Evolutionary conservation across 2,888 invertebrate species (phyloP).

Genomic region (Scaptodrosophila latifasciaeformis): DNA sequence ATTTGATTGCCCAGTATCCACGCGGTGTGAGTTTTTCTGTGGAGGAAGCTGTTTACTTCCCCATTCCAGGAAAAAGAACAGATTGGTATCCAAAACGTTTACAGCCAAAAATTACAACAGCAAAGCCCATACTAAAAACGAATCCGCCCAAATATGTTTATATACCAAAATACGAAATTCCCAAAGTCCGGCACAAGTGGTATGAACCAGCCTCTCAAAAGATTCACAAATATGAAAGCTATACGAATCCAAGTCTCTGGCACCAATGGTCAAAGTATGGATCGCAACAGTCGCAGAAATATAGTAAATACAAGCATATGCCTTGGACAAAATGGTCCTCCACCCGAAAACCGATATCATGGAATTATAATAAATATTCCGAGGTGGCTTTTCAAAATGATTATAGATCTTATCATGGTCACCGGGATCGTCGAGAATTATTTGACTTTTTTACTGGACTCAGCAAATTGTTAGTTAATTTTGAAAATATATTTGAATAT

Average conservation of each 20-base stretch:
- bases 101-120: conserved; percentile 52
- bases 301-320: conserved; percentile 28
- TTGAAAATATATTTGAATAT: no score
- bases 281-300: conserved; percentile 46
- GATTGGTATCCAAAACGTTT: conserved; percentile 70
- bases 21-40: conserved; percentile 54
- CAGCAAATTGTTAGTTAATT: conserved; percentile 61
- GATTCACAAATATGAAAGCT: not conserved
- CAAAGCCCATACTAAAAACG: conserved; percentile 41
- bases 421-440: conserved; percentile 70
- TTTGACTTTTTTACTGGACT: conserved; percentile 65
- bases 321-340: no score
- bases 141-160: conserved; percentile 57
- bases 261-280: conserved; percentile 59
- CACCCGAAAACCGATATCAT: conserved; percentile 43
- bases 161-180: conserved; percentile 42
- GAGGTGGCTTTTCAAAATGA: conserved; percentile 50
- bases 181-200: conserved; percentile 52
- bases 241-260: conserved; percentile 3
- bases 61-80: conserved; percentile 57
- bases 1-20: conserved; percentile 57
- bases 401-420: conserved; percentile 59
- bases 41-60: conserved; percentile 68
- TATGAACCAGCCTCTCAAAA: no score
- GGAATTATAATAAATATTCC: conserved; percentile 35